Conservation (phyloP, 2,888 invertebrate species). For the Beris chalybata region DNA sequence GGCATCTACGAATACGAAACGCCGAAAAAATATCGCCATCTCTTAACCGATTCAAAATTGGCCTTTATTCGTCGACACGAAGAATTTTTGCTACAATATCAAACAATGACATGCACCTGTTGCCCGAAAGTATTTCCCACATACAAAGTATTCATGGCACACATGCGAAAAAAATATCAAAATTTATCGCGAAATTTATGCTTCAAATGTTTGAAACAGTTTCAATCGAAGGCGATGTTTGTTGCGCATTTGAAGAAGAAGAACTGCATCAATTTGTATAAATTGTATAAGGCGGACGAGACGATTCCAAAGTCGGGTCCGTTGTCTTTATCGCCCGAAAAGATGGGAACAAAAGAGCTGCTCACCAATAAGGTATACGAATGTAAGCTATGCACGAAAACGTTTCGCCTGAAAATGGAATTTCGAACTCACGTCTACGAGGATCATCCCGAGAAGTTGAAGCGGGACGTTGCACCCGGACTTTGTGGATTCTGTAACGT, state of each 20-base stretch:
- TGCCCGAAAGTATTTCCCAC: slow-evolving; percentile 53
- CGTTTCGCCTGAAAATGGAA: slow-evolving; percentile 54
- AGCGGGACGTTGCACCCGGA: slow-evolving; percentile 52
- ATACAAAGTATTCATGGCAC: slow-evolving; percentile 57
- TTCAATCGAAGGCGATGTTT: slow-evolving; percentile 56
- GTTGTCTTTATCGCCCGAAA: slow-evolving; percentile 46
- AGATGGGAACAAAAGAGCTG: slow-evolving; percentile 54
- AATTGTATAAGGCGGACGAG: slow-evolving; percentile 48
- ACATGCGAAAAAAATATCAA: slow-evolving; percentile 56
- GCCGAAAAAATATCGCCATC: slow-evolving; percentile 53
- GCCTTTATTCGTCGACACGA: slow-evolving; percentile 53
- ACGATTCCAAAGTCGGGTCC: slow-evolving; percentile 44
- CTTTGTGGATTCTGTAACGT: slow-evolving; percentile 54
- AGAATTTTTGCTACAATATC: slow-evolving; percentile 55
- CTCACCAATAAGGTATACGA: slow-evolving; percentile 56
- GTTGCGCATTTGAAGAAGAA: slow-evolving; percentile 56
- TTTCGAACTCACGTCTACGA: slow-evolving; percentile 56
- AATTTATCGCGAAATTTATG: slow-evolving; percentile 53
- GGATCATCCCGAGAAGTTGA: slow-evolving; percentile 54
- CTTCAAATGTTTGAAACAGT: slow-evolving; percentile 56
- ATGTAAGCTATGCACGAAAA: slow-evolving; percentile 54
- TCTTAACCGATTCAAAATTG: slow-evolving; percentile 52
- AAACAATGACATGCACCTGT: slow-evolving; percentile 55
- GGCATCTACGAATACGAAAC: slow-evolving; percentile 53
- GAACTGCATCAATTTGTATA: slow-evolving; percentile 55